A percentile compares a stretch with the other conserved stretches of the same genome.
Evolutionary conservation across 1,140 invertebrate species (phyloP).

Genomic region (Amphibalanus amphitrite): DNA sequence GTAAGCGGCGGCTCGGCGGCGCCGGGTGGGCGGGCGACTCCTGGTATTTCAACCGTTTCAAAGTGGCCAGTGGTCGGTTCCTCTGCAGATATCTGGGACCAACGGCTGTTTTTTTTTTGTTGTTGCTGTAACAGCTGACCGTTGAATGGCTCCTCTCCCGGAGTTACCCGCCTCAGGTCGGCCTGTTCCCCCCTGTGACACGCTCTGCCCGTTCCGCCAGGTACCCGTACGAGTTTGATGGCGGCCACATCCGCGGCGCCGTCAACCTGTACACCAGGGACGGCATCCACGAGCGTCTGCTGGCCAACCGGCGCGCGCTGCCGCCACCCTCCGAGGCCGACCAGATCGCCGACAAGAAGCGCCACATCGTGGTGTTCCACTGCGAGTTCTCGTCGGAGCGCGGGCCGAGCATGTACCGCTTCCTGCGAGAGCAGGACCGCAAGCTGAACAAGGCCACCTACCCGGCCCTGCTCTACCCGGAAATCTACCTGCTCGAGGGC

Average conservation of each 20-base stretch:
- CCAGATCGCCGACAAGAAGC: slow-evolving; percentile 28
- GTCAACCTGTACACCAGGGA: slow-evolving; percentile 66
- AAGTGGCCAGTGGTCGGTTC: slow-evolving; percentile 83
- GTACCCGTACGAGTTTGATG: slow-evolving; percentile 94
- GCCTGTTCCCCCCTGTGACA: slow-evolving; percentile 58
- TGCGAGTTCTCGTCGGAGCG: slow-evolving; percentile 95
- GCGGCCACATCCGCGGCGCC: slow-evolving; percentile 77
- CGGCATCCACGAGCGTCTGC: slow-evolving; percentile 18
- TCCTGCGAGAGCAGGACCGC: slow-evolving; percentile 63
- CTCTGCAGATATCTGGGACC: slow-evolving; percentile 63
- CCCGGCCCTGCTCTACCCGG: slow-evolving; percentile 76
- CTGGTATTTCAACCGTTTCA: slow-evolving; percentile 82
- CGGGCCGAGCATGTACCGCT: slow-evolving; percentile 63
- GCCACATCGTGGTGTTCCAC: slow-evolving; percentile 81
- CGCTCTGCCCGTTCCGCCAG: slow-evolving; percentile 48
- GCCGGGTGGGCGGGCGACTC: slow-evolving; percentile 40
- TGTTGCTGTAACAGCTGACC: slow-evolving; percentile 36
- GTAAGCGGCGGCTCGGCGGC: slow-evolving; percentile 29
- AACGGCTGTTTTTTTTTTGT: slow-evolving; percentile 29
- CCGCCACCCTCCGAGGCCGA: neutral
- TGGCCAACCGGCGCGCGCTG: slow-evolving; percentile 11
- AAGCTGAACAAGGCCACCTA: slow-evolving; percentile 64
- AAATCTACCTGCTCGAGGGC: slow-evolving; percentile 82
- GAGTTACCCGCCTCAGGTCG: slow-evolving; percentile 93
- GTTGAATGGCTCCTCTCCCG: slow-evolving; percentile 64